Conservation (phyloP, 2,113 vertebrate species). For the Vireo altiloquus region DNA sequence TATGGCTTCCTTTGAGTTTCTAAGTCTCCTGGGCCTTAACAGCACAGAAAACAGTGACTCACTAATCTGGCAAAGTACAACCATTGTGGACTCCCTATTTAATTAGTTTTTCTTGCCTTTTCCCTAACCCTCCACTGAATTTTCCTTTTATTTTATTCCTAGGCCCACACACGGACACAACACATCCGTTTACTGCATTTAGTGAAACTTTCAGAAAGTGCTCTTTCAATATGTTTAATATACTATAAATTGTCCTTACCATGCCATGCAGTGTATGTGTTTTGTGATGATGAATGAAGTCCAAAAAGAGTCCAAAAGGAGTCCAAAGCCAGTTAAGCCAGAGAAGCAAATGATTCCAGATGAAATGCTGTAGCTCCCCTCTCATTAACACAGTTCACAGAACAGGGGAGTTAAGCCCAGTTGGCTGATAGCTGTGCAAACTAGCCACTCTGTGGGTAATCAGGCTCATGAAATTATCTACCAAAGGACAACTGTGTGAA, state of each 20-base stretch:
- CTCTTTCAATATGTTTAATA: neutral
- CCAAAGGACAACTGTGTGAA: neutral
- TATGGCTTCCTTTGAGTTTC: constrained; percentile 8
- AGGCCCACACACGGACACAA: neutral
- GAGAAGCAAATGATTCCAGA: neutral
- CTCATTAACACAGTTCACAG: neutral
- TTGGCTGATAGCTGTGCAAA: neutral
- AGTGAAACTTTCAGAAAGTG: neutral
- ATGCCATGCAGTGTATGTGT: neutral
- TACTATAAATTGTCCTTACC: neutral
- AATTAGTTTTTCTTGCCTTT: constrained; percentile 14
- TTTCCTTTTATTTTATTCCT: constrained; percentile 23
- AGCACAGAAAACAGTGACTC: constrained; percentile 57
- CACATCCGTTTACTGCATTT: neutral
- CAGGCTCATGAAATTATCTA: neutral
- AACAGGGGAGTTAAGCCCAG: neutral
- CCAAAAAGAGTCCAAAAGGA: neutral
- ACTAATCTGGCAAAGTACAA: constrained; percentile 39
- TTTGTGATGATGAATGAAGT: neutral
- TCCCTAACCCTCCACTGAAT: neutral
- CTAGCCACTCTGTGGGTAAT: neutral
- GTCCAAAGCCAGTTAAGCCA: neutral
- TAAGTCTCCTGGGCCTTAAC: constrained; percentile 19
- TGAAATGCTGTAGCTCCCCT: neutral
- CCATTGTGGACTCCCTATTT: constrained; percentile 1